phyloP scores from a whole-genome alignment of 2,888 invertebrate species.

The Maniola hyperantus region DNA sequence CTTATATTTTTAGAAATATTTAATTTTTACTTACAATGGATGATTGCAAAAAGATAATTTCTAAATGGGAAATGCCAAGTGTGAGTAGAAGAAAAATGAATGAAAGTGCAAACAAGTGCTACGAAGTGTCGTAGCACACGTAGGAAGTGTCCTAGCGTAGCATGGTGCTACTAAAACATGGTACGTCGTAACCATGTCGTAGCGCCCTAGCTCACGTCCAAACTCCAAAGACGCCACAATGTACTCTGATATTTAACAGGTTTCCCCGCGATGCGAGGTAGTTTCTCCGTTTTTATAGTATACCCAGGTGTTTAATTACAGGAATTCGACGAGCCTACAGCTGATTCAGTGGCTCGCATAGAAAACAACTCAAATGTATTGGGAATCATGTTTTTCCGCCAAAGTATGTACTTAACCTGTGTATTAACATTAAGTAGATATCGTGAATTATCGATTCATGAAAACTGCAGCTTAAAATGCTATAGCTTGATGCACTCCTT shows the following conservation, averaged over 20 bases:
- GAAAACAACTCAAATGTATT: slow-evolving; percentile 48
- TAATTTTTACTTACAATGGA: slow-evolving; percentile 11
- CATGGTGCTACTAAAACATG: too few species aligned
- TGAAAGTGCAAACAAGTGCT: background rate
- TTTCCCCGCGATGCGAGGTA: too few species aligned
- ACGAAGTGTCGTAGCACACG: too few species aligned
- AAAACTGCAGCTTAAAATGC: background rate
- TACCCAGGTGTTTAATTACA: slow-evolving; percentile 42
- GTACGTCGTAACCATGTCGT: too few species aligned
- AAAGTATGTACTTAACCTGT: slow-evolving; percentile 21
- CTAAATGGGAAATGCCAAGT: slow-evolving; percentile 26
- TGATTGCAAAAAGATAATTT: slow-evolving; percentile 26
- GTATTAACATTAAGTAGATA: background rate
- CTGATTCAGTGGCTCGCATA: slow-evolving; percentile 52
- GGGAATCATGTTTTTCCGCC: slow-evolving; percentile 52
- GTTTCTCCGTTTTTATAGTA: too few species aligned
- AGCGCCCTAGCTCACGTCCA: too few species aligned
- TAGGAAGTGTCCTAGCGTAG: too few species aligned
- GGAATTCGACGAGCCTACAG: slow-evolving; percentile 48
- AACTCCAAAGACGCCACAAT: too few species aligned
- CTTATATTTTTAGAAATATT: background rate
- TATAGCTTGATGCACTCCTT: too few species aligned
- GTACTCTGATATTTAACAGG: too few species aligned
- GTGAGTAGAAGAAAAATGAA: background rate
- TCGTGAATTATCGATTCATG: background rate